Evolutionary conservation across 2,888 invertebrate genomes (phyloP).

Genomic region (Galerucella calmariensis): DNA sequence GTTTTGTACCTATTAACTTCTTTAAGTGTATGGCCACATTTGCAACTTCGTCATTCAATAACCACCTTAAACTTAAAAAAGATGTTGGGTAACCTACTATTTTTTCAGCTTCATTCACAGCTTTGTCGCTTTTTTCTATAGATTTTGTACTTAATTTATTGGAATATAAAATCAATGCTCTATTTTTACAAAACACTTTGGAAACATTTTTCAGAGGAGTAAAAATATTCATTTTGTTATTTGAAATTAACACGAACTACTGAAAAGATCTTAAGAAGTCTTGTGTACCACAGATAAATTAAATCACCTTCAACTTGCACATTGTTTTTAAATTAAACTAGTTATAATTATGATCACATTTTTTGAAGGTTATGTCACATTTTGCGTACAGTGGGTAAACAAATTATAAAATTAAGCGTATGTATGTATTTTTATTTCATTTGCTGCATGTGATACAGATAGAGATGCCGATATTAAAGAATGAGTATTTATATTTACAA

Average conservation of each 20-base stretch:
- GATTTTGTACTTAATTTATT: constrained; percentile 40
- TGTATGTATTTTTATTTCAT: background rate
- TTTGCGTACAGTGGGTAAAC: background rate
- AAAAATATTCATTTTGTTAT: constrained; percentile 24
- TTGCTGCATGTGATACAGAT: background rate
- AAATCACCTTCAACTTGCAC: background rate
- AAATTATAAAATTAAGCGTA: background rate
- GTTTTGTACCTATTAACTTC: constrained; percentile 92
- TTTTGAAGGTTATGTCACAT: constrained; percentile 6
- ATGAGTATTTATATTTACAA: no score
- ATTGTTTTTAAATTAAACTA: background rate
- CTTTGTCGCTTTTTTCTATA: constrained; percentile 46
- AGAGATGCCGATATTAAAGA: background rate
- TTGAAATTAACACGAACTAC: background rate
- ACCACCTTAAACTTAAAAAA: constrained; percentile 89
- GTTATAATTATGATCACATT: background rate
- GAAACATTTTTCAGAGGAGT: constrained; percentile 14
- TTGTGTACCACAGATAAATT: background rate
- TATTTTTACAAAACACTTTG: background rate
- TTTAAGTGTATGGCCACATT: constrained; percentile 91
- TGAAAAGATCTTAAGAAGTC: background rate
- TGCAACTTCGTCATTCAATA: constrained; percentile 95
- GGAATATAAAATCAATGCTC: constrained; percentile 6
- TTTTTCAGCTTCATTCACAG: constrained; percentile 90
- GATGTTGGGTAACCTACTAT: constrained; percentile 97